Evolutionary conservation across 2,888 invertebrate species (phyloP).

Genomic region (Coenonympha glycerion): DNA sequence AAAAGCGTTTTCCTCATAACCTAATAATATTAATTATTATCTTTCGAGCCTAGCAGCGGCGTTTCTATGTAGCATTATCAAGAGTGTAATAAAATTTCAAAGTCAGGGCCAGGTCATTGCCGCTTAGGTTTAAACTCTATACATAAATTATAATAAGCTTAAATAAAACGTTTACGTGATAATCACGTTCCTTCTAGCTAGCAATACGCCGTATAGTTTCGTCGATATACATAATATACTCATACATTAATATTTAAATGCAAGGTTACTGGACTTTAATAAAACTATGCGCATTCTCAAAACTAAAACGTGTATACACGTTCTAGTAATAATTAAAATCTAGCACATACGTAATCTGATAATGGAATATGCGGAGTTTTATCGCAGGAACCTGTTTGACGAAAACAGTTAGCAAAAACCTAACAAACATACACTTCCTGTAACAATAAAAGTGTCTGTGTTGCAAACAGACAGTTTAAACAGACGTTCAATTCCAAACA

Average conservation of each 20-base stretch:
- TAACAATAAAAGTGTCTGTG: constrained; percentile 11
- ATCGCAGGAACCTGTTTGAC: too few species aligned
- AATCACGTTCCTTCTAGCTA: constrained; percentile 16
- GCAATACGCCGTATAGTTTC: background rate
- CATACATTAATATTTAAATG: too few species aligned
- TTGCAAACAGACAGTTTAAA: constrained; percentile 33
- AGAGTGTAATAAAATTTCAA: constrained; percentile 2
- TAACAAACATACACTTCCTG: background rate
- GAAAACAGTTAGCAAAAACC: background rate
- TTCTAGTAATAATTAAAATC: too few species aligned
- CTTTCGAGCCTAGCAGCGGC: background rate
- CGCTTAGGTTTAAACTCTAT: constrained; percentile 35
- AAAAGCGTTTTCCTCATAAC: too few species aligned
- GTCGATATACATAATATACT: background rate
- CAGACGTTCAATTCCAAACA: constrained; percentile 40
- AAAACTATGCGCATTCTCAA: background rate
- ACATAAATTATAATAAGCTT: constrained; percentile 32
- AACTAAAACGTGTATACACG: too few species aligned
- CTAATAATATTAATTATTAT: too few species aligned
- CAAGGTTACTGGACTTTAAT: background rate
- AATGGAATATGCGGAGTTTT: too few species aligned
- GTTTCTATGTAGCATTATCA: background rate
- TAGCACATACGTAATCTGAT: too few species aligned
- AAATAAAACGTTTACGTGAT: constrained; percentile 38
- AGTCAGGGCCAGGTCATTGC: constrained; percentile 42